Conservation (phyloP, 2,113 vertebrate species). For the Ursus arctos region DNA sequence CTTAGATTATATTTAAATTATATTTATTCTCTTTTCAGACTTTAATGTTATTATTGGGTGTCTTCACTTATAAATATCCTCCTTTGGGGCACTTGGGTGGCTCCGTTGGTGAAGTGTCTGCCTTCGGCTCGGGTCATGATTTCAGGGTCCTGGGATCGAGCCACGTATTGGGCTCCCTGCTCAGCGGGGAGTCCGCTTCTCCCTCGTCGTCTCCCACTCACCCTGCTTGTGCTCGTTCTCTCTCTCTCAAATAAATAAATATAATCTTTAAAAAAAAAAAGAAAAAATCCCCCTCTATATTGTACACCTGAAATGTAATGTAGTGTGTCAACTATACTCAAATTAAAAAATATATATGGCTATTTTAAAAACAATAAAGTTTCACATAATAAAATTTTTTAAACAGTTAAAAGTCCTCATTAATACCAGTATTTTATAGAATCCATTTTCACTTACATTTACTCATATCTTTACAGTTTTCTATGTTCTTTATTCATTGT, state of each 20-base stretch:
- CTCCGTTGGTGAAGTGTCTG: too few relatives aligned
- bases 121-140: too few relatives aligned
- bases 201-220: too few relatives aligned
- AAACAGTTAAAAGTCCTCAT: background rate
- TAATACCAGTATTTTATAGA: background rate
- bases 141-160: too few relatives aligned
- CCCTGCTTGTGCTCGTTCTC: too few relatives aligned
- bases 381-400: background rate
- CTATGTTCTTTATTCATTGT: background rate
- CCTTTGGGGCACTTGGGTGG: too few relatives aligned
- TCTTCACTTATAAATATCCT: background rate
- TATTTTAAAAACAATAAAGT: background rate
- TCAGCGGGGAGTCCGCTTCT: too few relatives aligned
- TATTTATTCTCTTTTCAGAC: background rate
- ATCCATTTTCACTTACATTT: background rate
- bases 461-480: background rate
- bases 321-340: background rate
- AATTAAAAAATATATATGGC: background rate
- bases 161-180: too few relatives aligned
- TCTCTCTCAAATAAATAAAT: too few relatives aligned
- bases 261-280: background rate
- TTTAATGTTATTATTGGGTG: background rate
- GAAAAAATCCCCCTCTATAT: background rate
- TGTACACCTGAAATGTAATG: background rate
- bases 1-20: background rate